phyloP scores from a whole-genome alignment of 2,888 invertebrate genomes.

The Parasteatoda lunata region DNA sequence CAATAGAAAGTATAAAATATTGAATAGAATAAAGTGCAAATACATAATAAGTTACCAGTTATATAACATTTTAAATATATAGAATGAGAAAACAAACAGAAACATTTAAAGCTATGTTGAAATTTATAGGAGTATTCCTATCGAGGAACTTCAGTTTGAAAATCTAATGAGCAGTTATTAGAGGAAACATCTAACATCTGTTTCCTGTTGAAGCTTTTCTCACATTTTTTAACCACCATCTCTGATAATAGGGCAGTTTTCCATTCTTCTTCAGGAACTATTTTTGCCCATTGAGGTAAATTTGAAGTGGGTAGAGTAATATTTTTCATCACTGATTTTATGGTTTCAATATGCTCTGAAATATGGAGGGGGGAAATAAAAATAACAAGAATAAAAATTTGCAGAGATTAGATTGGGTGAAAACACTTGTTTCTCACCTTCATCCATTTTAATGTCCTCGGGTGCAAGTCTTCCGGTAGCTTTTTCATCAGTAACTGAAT shows the following conservation, averaged over 20 bases:
- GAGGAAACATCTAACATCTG: neutral
- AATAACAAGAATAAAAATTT: neutral
- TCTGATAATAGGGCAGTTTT: constrained; percentile 59
- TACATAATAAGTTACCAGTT: too few relatives aligned
- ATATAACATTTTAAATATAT: neutral
- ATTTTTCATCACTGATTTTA: constrained; percentile 72
- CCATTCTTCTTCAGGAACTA: constrained; percentile 73
- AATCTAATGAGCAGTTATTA: constrained; percentile 9
- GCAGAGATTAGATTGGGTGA: neutral
- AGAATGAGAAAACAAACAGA: neutral
- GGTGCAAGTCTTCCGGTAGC: neutral
- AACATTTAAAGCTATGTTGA: neutral
- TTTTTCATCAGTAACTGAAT: neutral
- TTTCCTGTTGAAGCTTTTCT: neutral
- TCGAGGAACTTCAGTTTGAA: constrained; percentile 6
- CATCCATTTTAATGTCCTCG: constrained; percentile 37
- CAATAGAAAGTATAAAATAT: too few relatives aligned
- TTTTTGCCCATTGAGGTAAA: constrained; percentile 73
- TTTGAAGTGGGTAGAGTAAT: constrained; percentile 72
- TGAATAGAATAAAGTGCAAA: too few relatives aligned
- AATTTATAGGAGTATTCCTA: neutral
- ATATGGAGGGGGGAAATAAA: constrained; percentile 15
- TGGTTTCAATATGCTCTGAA: constrained; percentile 72
- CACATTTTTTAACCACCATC: constrained; percentile 9
- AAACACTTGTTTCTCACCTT: constrained; percentile 9